A percentile compares a stretch with the other conserved stretches of the same genome.
Conservation (phyloP, 2,888 invertebrate species). For the Pharmacophagus antenor region DNA sequence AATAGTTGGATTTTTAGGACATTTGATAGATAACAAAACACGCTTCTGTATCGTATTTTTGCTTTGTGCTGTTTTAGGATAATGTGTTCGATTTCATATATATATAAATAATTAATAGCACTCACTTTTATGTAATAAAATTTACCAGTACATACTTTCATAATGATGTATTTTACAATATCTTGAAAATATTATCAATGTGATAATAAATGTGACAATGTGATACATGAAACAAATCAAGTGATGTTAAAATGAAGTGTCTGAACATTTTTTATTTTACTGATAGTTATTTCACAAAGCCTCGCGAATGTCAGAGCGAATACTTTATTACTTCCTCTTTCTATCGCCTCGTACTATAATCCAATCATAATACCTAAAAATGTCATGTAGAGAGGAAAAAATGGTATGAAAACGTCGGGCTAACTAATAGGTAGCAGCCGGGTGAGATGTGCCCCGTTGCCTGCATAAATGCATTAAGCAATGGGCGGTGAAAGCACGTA, state of each 20-base stretch:
- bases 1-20: too few relatives aligned
- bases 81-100: not conserved
- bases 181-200: too few relatives aligned
- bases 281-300: constrained; percentile 23
- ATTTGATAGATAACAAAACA: too few relatives aligned
- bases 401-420: constrained; percentile 41
- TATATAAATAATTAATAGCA: too few relatives aligned
- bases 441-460: constrained; percentile 57
- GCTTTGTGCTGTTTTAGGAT: too few relatives aligned
- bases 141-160: not conserved
- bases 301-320: not conserved
- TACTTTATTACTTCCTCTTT: constrained; percentile 15
- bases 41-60: too few relatives aligned
- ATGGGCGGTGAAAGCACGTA: constrained; percentile 53
- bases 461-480: constrained; percentile 65
- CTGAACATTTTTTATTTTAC: not conserved
- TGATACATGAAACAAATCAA: not conserved
- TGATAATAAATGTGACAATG: too few relatives aligned
- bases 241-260: not conserved
- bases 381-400: constrained; percentile 36
- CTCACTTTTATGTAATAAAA: not conserved
- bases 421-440: constrained; percentile 45
- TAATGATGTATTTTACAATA: too few relatives aligned
- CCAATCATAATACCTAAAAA: constrained; percentile 42
- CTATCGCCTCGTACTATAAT: constrained; percentile 23